Evolutionary conservation across 2,888 invertebrate species (phyloP), one percentile per base, ranked within the genome.

Genomic region (Charanyca ferruginea): DNA sequence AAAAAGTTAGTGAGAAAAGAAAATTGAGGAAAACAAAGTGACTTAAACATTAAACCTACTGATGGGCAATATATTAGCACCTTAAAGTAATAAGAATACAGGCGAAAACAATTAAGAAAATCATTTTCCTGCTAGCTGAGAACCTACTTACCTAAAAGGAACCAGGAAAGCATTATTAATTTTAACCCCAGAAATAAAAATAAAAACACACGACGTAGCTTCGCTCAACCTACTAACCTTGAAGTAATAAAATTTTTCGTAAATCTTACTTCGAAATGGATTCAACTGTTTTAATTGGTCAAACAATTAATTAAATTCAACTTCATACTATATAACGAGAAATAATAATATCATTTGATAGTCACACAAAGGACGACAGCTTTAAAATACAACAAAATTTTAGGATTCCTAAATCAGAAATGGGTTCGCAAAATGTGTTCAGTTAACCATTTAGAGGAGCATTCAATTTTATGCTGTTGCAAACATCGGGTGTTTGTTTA

Each of bases 401-500:
- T 35, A n/a, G 38, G 1, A 51, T 22, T 38, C 0, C 9, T 0
- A 13, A 28, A 25, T 16, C 44, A 13, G 20, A 52, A 42, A 72
- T 32, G 11, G 25, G 9, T 72, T 38, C 28, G 47, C 28, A 28
- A 64, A 55, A 67, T 28, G 23, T 53, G 41, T 60, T 35, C 25
- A 51, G n/a, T n/a, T n/a, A 25, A 57, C 53, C 45, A 57, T 51
- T 70, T 70, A 59, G 44, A n/a, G 22, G 25, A 59, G 18, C 55
- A 61, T 66, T 59, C 59, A 51, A 62, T 66, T 62, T 38, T 44
- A 70, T 28, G 61, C 23, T 42, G 20, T 16, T 35, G 48, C 54
- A 62, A 51, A 59, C 70, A 77, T 69, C 79, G 49, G 55, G 51
- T 42, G 23, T 42, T 25, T 28, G 54, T 66, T 66, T 75, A 35